Evolutionary conservation across 2,888 invertebrate species (phyloP), one percentile per base, ranked within the genome.

Genomic region (Hyles lineata): DNA sequence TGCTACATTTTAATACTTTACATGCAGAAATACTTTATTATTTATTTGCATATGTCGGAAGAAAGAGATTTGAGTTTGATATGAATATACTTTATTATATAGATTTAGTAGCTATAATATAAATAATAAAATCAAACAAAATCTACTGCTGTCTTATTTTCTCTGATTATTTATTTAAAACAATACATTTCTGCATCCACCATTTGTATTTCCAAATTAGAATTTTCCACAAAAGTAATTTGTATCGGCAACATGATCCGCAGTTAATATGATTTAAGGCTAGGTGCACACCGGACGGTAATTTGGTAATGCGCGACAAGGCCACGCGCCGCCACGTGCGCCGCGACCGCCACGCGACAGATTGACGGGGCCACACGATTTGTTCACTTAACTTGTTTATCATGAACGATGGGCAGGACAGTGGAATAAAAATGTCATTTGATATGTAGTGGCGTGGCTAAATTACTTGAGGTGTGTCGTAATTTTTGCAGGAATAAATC

Each of bases 331-430:
- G 82, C 58, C 93, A 90, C 90, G 92, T 82, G 92, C 74, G 84
- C 71, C 85, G 78, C 82, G 82, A 81, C 86, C 82, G 88, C 83
- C 91, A 88, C 92, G 88, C 88, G 92, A 89, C 91, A 85, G 86
- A 89, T 87, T 89, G 89, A 89, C 89, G 88, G 82, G 82, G 82
- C 87, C 82, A 83, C 79, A 81, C 92, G 89, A 94, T 93, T 93
- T 92, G 92, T 91, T 88, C 92, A 90, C 92, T 91, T 89, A 87
- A 91, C 90, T 90, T 89, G 88, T 90, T 92, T 90, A 87, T 88
- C 86, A 83, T 82, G 85, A 87, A 84, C 82, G 83, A 86, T 83
- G 86, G 85, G 89, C 87, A 88, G 87, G 87, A 89, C 83, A 79
- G 82, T 84, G 85, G 81, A 87, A 87, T 87, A 87, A 85, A 86